Percentiles rank a stretch among this genome's conserved stretches.
These are phyloP conservation scores for Pica pica DNA, from an alignment of 2,113 vertebrate species.

Conservation along the genomic window DNA sequence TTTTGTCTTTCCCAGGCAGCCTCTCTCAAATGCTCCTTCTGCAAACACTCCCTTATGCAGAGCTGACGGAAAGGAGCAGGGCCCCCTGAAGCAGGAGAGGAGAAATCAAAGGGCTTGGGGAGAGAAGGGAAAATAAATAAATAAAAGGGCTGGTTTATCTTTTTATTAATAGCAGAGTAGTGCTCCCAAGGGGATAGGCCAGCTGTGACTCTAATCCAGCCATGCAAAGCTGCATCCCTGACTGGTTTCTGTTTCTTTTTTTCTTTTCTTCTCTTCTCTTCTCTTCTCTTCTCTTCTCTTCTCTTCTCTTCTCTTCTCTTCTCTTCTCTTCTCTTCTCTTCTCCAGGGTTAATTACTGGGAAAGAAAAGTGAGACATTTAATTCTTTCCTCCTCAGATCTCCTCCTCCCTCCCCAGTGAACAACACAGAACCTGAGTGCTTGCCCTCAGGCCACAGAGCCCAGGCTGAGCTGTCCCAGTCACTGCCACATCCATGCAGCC, in stretches of 20 bases:
- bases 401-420: not conserved
- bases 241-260: not conserved
- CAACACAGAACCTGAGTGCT: not conserved
- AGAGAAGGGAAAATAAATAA: slow-evolving; percentile 43
- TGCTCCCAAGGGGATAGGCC: slow-evolving; percentile 18
- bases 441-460: not conserved
- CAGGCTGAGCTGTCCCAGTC: not conserved
- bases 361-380: not conserved
- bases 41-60: not conserved
- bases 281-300: too few species aligned
- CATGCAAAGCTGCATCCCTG: not conserved
- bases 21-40: not conserved
- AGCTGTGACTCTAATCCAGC: slow-evolving; percentile 43
- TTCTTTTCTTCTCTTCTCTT: too few species aligned
- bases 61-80: not conserved
- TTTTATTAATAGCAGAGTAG: slow-evolving; percentile 51
- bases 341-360: slow-evolving; percentile 26
- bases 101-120: slow-evolving; percentile 37
- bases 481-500: not conserved
- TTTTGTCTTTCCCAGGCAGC: slow-evolving; percentile 2
- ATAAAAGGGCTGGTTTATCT: slow-evolving; percentile 51
- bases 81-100: slow-evolving; percentile 27
- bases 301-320: too few species aligned
- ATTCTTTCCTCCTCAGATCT: not conserved
- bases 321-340: not conserved